Percentiles rank a stretch among this genome's conserved stretches.
phyloP scores from a whole-genome alignment of 2,888 invertebrate species.

The Cerceris ruficornis region DNA sequence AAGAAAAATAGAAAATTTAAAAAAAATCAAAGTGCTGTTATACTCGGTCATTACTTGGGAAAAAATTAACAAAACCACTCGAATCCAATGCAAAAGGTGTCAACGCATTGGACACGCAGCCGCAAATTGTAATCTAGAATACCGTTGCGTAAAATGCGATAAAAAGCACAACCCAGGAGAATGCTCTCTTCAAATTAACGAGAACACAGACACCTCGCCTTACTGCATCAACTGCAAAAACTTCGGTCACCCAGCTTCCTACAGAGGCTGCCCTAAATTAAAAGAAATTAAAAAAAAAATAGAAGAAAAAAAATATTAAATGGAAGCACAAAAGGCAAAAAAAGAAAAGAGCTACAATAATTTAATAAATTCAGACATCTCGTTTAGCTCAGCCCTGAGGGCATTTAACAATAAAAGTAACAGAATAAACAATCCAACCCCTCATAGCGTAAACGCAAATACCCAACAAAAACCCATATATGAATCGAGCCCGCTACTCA shows the following conservation, averaged over 20 bases:
- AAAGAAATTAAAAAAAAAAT: background rate
- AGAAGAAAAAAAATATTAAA: background rate
- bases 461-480: no score
- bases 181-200: background rate
- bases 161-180: background rate
- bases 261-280: slow-evolving; percentile 6
- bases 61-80: slow-evolving; percentile 31
- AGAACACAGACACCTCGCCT: background rate
- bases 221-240: slow-evolving; percentile 8
- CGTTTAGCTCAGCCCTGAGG: background rate
- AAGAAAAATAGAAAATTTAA: slow-evolving; percentile 23
- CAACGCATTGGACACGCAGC: slow-evolving; percentile 50
- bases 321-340: background rate
- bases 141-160: slow-evolving; percentile 50
- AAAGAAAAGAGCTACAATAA: background rate
- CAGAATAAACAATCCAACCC: no score
- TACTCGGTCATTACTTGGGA: slow-evolving; percentile 47
- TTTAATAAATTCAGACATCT: background rate
- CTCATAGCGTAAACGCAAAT: no score
- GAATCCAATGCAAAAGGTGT: slow-evolving; percentile 55
- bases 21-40: slow-evolving; percentile 31
- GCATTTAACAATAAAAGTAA: no score
- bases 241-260: slow-evolving; percentile 9
- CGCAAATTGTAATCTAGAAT: slow-evolving; percentile 41
- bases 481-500: no score